Base-by-base conservation (phyloP, 2,113 vertebrate genomes). In the Pteronura brasiliensis region DNA sequence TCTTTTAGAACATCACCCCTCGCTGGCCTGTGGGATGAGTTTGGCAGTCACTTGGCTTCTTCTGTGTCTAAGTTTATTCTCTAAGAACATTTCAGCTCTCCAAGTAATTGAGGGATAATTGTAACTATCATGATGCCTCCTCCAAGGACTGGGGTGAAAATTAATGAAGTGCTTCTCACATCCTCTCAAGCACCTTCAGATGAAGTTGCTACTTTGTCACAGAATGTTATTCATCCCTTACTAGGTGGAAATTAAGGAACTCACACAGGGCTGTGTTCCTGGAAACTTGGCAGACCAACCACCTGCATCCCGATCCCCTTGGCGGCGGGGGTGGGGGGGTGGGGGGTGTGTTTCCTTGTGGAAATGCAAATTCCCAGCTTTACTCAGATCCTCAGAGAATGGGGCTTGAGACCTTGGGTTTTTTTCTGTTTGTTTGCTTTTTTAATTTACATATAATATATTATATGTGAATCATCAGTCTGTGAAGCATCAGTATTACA, bases 81-180 rank as follows among this genome's bases (percentile, higher is more conserved):
- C 52, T 8, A 67, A 86, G 88, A 97, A 85, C 44, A 80, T 52
- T 52, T 93, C n/a, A 52, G 27, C 36, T n/a, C 80, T 79, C 29
- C 42, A 44, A 44, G 72, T 82, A 80, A 94, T 96, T 1, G 7
- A 91, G 81, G 77, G 39, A 63, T 91, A 93, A 94, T 97, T 91
- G 94, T 55, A 87, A 84, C 59, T 44, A 29, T 65, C 82, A 47
- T 2, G 18, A 83, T 81, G 21, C 52, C n/a, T 67, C 49, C 71
- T 95, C 72, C 31, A 57, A 97, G 93, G 82, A 90, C 79, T 14
- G 18, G 88, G 76, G 90, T 94, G 95, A 94, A 95, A 93, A 94
- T 93, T 88, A 97, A 90, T 96, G 85, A 95, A 93, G 85, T 94
- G 83, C 39, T 90, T 96, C 93, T 94, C 85, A 94, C 81, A 36